phyloP scores from a whole-genome alignment of 2,113 vertebrate genomes.

The Calidris pugnax region DNA sequence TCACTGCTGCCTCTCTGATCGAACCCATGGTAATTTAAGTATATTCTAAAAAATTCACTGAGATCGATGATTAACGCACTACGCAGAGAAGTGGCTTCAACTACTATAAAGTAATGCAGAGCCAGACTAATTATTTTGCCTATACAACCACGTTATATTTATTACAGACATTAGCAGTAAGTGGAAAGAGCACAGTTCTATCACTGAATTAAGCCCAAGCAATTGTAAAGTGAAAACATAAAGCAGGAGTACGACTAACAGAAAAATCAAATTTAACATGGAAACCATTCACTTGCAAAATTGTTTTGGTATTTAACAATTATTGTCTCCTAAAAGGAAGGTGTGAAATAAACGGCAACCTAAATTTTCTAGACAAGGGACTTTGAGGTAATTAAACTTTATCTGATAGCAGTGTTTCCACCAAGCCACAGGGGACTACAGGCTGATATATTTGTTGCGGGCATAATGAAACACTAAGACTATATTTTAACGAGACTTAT shows the following conservation, averaged over 20 bases:
- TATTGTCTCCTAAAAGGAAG: conserved; percentile 10
- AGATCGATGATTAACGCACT: background rate
- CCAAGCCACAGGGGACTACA: background rate
- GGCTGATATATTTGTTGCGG: background rate
- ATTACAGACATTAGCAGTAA: conserved; percentile 26
- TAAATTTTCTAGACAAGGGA: conserved; percentile 31
- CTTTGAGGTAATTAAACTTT: conserved; percentile 25
- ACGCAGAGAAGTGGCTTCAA: background rate
- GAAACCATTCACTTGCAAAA: background rate
- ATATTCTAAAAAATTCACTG: background rate
- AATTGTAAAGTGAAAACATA: conserved; percentile 6
- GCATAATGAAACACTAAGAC: background rate
- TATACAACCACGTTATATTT: background rate
- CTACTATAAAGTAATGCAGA: background rate
- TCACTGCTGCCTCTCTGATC: background rate
- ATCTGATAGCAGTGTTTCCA: background rate
- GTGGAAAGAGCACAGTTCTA: background rate
- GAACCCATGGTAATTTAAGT: background rate
- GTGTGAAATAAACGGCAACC: background rate
- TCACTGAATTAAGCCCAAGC: background rate
- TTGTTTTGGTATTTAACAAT: background rate
- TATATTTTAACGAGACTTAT: background rate
- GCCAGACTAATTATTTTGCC: conserved; percentile 38
- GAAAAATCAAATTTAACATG: conserved; percentile 22
- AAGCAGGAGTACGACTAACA: background rate